A percentile compares a stretch with the other conserved stretches of the same genome.
Conservation (phyloP, 2,888 invertebrate genomes). For the Luffia ferchaultella region DNA sequence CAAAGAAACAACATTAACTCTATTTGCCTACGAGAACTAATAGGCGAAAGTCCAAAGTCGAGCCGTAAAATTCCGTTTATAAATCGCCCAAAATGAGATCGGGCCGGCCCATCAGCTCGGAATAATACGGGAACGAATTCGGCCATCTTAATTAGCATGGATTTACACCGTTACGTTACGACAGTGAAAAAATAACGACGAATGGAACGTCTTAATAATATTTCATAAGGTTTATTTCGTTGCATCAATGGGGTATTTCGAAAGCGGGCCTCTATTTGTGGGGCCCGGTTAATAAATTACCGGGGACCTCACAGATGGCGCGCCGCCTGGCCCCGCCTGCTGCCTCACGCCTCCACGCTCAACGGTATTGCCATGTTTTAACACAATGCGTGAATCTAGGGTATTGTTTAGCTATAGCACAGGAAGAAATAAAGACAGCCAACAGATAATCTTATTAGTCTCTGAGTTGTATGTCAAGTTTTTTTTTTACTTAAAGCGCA, state of each 20-base stretch:
- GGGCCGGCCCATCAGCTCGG: slow-evolving; percentile 17
- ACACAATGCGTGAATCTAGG: slow-evolving; percentile 33
- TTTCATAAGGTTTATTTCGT: slow-evolving; percentile 27
- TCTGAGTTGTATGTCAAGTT: not conserved
- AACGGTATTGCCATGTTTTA: not conserved
- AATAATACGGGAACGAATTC: slow-evolving; percentile 28
- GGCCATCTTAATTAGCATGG: slow-evolving; percentile 43
- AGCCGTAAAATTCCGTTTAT: slow-evolving; percentile 4
- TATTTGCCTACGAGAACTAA: slow-evolving; percentile 11
- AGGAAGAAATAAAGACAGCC: slow-evolving; percentile 7
- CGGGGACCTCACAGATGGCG: slow-evolving; percentile 52
- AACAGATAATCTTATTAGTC: not conserved
- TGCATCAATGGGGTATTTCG: slow-evolving; percentile 29
- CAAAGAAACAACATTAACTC: not conserved
- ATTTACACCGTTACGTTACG: slow-evolving; percentile 27
- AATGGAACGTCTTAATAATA: slow-evolving; percentile 24
- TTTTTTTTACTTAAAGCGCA: not conserved
- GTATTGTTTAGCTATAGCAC: slow-evolving; percentile 43
- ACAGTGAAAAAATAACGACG: slow-evolving; percentile 10
- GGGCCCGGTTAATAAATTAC: slow-evolving; percentile 56
- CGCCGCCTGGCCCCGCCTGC: slow-evolving; percentile 19
- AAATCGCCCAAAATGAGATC: slow-evolving; percentile 17
- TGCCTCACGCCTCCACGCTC: slow-evolving; percentile 20
- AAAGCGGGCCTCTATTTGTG: slow-evolving; percentile 39
- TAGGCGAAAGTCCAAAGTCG: slow-evolving; percentile 21